A percentile compares a stretch with the other conserved stretches of the same genome.
These are phyloP conservation scores for Chloroceryle aenea DNA, from an alignment of 2,113 vertebrate genomes.

Conservation along the genomic window DNA sequence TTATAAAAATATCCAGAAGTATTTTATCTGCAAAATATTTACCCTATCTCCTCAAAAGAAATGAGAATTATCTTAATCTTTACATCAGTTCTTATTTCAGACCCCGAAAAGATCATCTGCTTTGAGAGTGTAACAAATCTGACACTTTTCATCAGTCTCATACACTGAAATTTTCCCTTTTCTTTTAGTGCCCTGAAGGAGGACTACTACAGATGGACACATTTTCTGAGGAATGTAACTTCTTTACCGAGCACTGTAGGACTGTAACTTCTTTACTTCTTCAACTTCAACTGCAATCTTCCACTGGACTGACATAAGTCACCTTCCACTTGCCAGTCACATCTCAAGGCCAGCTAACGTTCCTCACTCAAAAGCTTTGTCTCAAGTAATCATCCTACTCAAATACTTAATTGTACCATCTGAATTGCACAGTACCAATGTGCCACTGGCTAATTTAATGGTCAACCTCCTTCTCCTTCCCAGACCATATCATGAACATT, in stretches of 20 bases:
- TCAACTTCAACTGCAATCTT: not conserved
- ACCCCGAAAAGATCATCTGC: not conserved
- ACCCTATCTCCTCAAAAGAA: not conserved
- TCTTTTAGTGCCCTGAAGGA: not conserved
- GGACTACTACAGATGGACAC: not conserved
- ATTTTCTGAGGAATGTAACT: not conserved
- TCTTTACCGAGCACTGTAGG: not conserved
- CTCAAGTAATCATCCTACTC: not conserved
- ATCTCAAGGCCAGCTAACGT: not conserved
- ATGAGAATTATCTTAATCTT: not conserved
- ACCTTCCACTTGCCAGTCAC: not conserved
- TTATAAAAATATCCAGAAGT: not conserved
- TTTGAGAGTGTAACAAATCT: not conserved
- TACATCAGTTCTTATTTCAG: not conserved
- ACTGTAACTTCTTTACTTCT: not conserved
- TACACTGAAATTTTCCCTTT: not conserved
- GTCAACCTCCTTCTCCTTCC: not conserved
- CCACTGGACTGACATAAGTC: not conserved
- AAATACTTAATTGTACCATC: not conserved
- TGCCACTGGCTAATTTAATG: not conserved
- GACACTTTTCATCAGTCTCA: slow-evolving; percentile 3
- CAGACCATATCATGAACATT: not conserved
- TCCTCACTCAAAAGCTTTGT: not conserved
- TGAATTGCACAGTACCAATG: not conserved
- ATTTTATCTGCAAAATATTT: slow-evolving; percentile 39